Base-by-base conservation (phyloP, 2,797 vertebrate genomes). In the Percopsis omiscomaycus region DNA sequence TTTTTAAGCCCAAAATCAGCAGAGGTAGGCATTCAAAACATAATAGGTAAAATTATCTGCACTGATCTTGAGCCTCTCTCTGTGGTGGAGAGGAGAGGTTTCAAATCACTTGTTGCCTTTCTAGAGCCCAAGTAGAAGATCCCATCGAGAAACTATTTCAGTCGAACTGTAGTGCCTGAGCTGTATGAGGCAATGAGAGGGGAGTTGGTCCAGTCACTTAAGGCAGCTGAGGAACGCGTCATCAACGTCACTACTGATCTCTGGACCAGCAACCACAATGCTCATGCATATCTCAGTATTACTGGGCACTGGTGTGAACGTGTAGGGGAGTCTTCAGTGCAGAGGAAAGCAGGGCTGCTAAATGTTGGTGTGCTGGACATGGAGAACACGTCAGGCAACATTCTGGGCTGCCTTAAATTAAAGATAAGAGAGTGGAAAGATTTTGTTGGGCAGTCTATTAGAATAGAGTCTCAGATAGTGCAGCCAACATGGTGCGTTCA, bases 321-420 rank as follows among this genome's bases (percentile, higher is more conserved):
- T 54, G 62, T 66, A 50, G 57, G 50, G 69, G 64, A 62, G 49
- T 16, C 60, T 63, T 68, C 60, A 68, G 71, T 68, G 54, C 67
- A 70, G 67, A 70, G 73, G 67, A 75, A 70, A 70, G 68, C 67
- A 75, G 73, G 63, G 63, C 63, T 75, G 63, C 73, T 66, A 66
- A 75, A 70, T 75, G 67, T 75, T 69, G 67, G 71, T 69, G 71
- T 74, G 57, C 66, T 69, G 66, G 66, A 69, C 57, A 69, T 74
- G 69, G 66, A 74, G 66, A 66, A 64, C 61, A 64, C 44, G 65
- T 64, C 71, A 74, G 42, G 56, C 22, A 74, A 65, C 61, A 66
- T 70, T 75, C 47, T 49, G 47, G 11, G 47, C 54, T 66, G 45
- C 54, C 54, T 66, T 66, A 53, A 53, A 15, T 53, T 66, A 67